phyloP scores from a whole-genome alignment of 2,888 invertebrate species.

The Lepidocyrtinus sp. region DNA sequence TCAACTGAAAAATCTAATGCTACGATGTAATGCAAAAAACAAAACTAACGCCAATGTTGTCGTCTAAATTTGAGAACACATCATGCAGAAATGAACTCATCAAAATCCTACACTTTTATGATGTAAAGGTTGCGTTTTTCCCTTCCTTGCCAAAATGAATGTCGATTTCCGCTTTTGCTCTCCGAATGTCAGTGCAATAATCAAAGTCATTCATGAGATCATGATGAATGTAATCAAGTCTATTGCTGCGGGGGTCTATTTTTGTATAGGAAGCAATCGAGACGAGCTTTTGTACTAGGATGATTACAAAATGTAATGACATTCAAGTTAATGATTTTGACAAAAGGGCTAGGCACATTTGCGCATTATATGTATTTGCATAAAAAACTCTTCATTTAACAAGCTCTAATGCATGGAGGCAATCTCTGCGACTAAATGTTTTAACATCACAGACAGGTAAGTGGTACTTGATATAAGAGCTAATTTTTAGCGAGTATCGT shows the following conservation, averaged over 20 bases:
- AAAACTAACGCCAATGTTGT: too few species aligned
- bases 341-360: constrained; percentile 29
- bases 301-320: constrained; percentile 40
- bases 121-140: constrained; percentile 17
- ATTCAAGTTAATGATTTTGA: constrained; percentile 29
- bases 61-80: too few species aligned
- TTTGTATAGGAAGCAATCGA: background rate
- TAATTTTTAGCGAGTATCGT: background rate
- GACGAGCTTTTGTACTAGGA: constrained; percentile 3
- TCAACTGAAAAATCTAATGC: background rate
- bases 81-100: constrained; percentile 33
- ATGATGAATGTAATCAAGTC: background rate
- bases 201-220: constrained; percentile 10
- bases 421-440: background rate
- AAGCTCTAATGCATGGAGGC: background rate
- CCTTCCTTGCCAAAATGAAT: constrained; percentile 7
- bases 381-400: constrained; percentile 8
- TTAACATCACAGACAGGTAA: too few species aligned
- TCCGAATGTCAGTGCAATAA: constrained; percentile 43
- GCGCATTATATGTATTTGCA: constrained; percentile 6
- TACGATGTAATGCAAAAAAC: too few species aligned
- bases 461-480: background rate
- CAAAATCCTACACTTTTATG: constrained; percentile 32
- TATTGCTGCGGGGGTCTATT: background rate
- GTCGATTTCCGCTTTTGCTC: constrained; percentile 36